Base-by-base conservation (phyloP, 2,888 invertebrate species). In the Erebia palarica region DNA sequence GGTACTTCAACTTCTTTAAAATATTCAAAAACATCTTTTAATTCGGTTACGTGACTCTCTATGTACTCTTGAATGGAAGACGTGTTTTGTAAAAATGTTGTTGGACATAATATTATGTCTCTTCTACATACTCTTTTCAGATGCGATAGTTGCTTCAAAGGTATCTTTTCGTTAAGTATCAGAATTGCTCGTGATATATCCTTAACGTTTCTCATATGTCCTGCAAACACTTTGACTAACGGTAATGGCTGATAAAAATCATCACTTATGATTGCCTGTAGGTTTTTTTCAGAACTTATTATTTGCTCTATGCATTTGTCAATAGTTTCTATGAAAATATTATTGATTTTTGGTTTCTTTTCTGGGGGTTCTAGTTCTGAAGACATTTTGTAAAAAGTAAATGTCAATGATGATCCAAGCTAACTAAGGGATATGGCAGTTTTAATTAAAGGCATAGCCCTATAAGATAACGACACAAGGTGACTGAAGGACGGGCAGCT, bases 91-190 rank as follows among this genome's bases (percentile, higher is more conserved):
- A 82, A 77, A 74, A 72, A 80, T 66, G 69, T 80, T 36, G 59
- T 90, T 78, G 80, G 94, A 89, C 80, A 96, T 76, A 93, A 66
- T 13, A 97, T 80, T 0, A 97, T 89, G 36, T 94, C 93, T 60
- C 88, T 93, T 8, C 94, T 94, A 57, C 94, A 92, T 1, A 96
- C 96, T 75, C 97, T 94, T 83, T 97, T 97, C 18, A 97, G 88
- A 86, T 97, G 97, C 61, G 94, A 93, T 11, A 97, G 87, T 16
- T 94, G 91, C 16, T 94, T 92, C 5, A 97, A 80, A 0, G 96
- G 95, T 53, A 95, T 78, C 44, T 92, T 90, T 44, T 94, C 89
- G 76, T 95, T 95, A 14, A 96, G 84, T 57, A 94, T 85, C 36
- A 88, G 78, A 58, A 97, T 95, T 0, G 95, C 91, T 72, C 86